Evolutionary conservation across 2,113 vertebrate genomes (phyloP), one percentile per base, ranked within the genome.

Genomic region (Dolichotis patagonum): DNA sequence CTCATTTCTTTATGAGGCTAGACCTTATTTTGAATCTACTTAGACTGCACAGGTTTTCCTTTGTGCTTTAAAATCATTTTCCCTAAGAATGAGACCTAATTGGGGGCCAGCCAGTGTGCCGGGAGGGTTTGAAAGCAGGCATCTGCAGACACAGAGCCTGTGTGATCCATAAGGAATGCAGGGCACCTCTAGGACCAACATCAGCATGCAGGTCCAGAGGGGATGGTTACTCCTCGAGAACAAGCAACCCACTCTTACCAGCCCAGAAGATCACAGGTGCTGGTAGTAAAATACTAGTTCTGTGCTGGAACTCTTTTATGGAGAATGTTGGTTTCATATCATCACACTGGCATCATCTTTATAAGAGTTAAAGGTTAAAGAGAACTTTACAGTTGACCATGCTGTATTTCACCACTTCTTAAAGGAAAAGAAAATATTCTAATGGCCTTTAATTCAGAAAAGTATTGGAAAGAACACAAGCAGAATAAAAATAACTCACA

Each of bases 1-100:
- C 46, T 89, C 77, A 54, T 67, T 67, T 67, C 14, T 73, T 85
- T 32, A 75, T 32, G 16, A 49, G 60, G 46, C 1, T 67, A 2
- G 13, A 43, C 56, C 30, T 94, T 90, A 63, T 38, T 86, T 82
- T 81, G n/a, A 54, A 90, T 83, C 73, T 24, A 86, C 67, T 87
- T 90, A 46, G 12, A 88, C 20, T 54, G 62, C 13, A 35, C 38
- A n/a, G 9, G 28, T 38, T 54, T 49, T 28, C 77, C 22, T 83
- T 35, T 54, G 35, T 63, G 38, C 30, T 87, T 87, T 92, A 85
- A 77, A 95, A 90, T 69, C 4, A 78, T 80, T 96, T 92, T 80
- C 17, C 35, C 22, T 35, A 6, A 83, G 46, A 85, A 91, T 80
- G 17, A 80, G 63, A 52, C 67, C 60, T 85, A 81, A 38, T 41